Base-by-base conservation (phyloP, 2,888 invertebrate species). In the Leptopilina drosophilae region DNA sequence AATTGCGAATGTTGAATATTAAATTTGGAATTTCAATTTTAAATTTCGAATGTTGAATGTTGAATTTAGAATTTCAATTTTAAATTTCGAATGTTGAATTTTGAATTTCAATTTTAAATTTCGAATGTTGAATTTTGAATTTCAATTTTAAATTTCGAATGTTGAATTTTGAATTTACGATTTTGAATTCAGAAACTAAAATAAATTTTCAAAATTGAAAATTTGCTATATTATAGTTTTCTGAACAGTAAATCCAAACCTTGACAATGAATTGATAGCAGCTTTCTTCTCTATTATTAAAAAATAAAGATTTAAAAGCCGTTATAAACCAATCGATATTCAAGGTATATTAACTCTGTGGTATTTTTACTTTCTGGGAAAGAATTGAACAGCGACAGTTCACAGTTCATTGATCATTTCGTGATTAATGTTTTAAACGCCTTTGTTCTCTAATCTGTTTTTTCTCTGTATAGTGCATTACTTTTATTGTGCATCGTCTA, bases 271-370 rank as follows among this genome's bases (percentile, higher is more conserved):
- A 33, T 53, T 33, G 14, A 53, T 14, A 26, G 6, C 6, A 20
- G 33, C 3, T 33, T 53, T 67, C 46, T 12, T n/a, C 20, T 69
- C 20, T 69, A 7, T 42, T 69, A 42, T 8, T 49, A 5, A 12
- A 53, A 33, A 53, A 20, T 26, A 20, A 26, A 56, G 56, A 73
- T n/a, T 33, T 73, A 66, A 77, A 76, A 81, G 82, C 89, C 89
- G 89, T 90, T 90, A 89, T 76, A 85, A 86, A 83, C 84, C 84
- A 80, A 84, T 86, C 84, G 80, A 83, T 80, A 82, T 84, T 84
- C 84, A 79, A 82, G 83, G 85, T 85, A 86, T 87, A 89, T 90
- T 88, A 87, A 88, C 86, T 86, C 85, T 84, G 82, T 78, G 80
- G 85, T 86, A 86, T 85, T 85, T 84, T 86, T 85, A 84, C 82